A percentile compares a stretch with the other conserved stretches of the same genome.
Conservation (phyloP, 2,113 vertebrate species). For the Conger conger region DNA sequence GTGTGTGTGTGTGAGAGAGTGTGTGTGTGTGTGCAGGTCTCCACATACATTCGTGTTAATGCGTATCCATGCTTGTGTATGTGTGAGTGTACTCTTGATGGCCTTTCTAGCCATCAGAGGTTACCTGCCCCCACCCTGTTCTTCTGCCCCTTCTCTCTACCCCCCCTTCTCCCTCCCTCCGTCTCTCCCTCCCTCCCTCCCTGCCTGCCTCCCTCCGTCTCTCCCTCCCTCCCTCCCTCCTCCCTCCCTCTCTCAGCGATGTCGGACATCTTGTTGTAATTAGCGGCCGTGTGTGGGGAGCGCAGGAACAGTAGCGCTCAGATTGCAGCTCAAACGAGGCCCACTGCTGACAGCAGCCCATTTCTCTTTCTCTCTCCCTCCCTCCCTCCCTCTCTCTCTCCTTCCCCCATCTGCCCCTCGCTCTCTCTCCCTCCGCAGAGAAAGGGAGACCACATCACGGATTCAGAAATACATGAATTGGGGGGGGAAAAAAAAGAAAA, state of each 20-base stretch:
- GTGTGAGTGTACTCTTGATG: background rate
- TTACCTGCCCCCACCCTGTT: background rate
- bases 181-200: conserved; percentile 12
- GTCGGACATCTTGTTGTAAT: conserved; percentile 73
- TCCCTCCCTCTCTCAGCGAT: background rate
- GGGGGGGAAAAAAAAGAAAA: too few species aligned
- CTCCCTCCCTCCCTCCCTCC: conserved; percentile 20
- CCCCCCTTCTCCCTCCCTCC: background rate
- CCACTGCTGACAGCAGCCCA: background rate
- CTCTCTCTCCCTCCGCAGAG: conserved; percentile 2
- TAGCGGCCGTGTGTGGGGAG: conserved; percentile 62
- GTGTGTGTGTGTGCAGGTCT: too few species aligned
- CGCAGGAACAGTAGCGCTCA: conserved; percentile 67
- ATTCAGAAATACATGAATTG: background rate
- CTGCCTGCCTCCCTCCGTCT: background rate
- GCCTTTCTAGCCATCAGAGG: background rate
- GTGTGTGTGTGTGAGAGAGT: too few species aligned
- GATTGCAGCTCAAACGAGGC: conserved; percentile 49
- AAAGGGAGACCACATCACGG: background rate
- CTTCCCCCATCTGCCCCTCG: background rate
- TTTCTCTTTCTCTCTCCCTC: background rate
- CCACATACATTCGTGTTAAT: too few species aligned
- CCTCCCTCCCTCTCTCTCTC: conserved; percentile 1
- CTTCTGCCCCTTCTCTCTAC: background rate
- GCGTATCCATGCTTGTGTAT: conserved; percentile 14